phyloP scores from a whole-genome alignment of 1,140 invertebrate genomes.

The Diorhabda sublineata region DNA sequence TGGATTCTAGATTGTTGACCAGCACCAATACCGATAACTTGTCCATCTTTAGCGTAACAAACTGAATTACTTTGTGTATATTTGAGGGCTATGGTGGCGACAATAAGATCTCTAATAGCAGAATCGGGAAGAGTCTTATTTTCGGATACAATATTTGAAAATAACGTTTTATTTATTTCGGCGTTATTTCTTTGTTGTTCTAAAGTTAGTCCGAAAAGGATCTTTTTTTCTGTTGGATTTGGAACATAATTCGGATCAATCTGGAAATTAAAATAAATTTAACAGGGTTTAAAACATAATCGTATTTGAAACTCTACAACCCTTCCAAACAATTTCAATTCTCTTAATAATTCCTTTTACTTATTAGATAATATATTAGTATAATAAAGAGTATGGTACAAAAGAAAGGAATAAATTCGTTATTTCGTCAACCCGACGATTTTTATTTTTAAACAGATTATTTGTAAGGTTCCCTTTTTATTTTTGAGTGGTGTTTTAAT shows the following conservation, averaged over 20 bases:
- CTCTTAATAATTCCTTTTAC: no score
- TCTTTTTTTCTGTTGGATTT: slow-evolving; percentile 74
- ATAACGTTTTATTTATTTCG: slow-evolving; percentile 72
- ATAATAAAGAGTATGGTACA: no score
- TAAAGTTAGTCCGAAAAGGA: slow-evolving; percentile 86
- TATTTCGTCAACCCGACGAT: no score
- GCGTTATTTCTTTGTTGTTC: slow-evolving; percentile 92
- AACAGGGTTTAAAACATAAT: no score
- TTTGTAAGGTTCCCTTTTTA: no score
- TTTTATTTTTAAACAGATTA: no score
- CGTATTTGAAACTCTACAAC: no score
- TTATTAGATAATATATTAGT: no score
- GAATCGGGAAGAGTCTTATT: slow-evolving; percentile 65
- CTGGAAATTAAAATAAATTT: slow-evolving; percentile 47
- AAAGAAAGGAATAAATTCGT: no score
- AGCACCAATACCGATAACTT: slow-evolving; percentile 91
- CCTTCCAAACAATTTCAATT: no score
- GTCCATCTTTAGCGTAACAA: slow-evolving; percentile 85
- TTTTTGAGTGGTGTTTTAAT: no score
- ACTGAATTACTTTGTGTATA: slow-evolving; percentile 98
- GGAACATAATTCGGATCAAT: slow-evolving; percentile 88
- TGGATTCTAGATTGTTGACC: slow-evolving; percentile 97
- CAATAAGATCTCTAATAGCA: slow-evolving; percentile 85
- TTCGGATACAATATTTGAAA: slow-evolving; percentile 80
- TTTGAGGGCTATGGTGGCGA: slow-evolving; percentile 94